These are phyloP conservation scores for Camponotus floridanus DNA, from an alignment of 1,140 invertebrate species.

Conservation along the genomic window DNA sequence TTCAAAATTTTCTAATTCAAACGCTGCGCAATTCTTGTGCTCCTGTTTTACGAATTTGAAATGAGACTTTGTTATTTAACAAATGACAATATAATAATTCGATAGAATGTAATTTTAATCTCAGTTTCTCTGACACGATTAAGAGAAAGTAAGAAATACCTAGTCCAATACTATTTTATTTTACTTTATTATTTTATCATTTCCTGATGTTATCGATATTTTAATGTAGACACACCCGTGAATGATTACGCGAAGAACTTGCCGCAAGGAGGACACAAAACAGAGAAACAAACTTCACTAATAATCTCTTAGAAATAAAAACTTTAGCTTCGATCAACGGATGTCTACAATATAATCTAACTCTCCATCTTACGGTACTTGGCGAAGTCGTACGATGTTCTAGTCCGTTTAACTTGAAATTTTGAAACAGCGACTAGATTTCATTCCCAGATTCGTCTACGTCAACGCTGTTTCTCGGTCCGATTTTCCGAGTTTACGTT, in stretches of 20 bases:
- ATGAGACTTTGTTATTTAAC: no score
- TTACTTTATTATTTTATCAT: no score
- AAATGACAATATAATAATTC: no score
- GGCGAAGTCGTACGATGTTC: background rate
- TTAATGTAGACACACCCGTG: background rate
- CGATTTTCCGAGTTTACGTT: slow-evolving; percentile 10
- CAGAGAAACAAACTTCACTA: background rate
- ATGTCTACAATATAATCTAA: background rate
- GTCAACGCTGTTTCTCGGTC: background rate
- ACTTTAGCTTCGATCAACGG: background rate
- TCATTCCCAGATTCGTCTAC: slow-evolving; percentile 1
- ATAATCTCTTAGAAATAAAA: background rate
- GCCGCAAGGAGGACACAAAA: background rate
- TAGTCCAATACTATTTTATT: no score
- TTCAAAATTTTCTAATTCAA: no score
- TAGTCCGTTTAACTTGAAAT: slow-evolving; percentile 15
- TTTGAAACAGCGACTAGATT: background rate
- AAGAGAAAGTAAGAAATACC: background rate
- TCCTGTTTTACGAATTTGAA: no score
- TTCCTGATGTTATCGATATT: slow-evolving; percentile 1
- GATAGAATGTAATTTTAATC: background rate
- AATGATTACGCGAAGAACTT: background rate
- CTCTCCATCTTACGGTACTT: background rate
- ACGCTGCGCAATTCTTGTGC: no score
- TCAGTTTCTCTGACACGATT: background rate